These are phyloP conservation scores for Gallinago nigripennis DNA, from an alignment of 2,797 vertebrate genomes.

Conservation along the genomic window DNA sequence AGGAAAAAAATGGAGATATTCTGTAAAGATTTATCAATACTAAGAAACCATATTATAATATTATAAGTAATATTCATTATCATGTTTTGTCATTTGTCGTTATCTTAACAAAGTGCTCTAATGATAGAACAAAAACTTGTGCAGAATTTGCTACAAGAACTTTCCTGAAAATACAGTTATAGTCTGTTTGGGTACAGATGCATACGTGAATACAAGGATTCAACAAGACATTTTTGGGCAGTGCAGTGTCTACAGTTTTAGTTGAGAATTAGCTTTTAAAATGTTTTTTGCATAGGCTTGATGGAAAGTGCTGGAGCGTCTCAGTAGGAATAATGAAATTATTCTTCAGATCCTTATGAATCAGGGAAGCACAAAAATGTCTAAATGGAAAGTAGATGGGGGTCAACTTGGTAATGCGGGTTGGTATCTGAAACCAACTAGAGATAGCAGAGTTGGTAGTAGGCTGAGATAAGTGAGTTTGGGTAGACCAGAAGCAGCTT, in stretches of 20 bases:
- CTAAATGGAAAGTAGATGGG: not conserved
- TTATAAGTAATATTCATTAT: not conserved
- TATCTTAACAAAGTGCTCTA: not conserved
- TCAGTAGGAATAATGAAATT: not conserved
- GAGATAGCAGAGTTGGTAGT: not conserved
- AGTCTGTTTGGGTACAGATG: rapidly evolving
- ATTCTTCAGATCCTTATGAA: not conserved
- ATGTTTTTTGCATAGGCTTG: not conserved
- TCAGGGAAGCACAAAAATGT: not conserved
- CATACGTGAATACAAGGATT: not conserved
- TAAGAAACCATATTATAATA: not conserved
- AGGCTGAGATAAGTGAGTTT: not conserved
- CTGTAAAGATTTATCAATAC: not conserved
- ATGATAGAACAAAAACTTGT: not conserved
- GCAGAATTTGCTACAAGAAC: not conserved
- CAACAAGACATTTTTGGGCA: not conserved
- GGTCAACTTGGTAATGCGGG: not conserved
- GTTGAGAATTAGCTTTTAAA: not conserved
- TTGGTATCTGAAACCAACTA: not conserved
- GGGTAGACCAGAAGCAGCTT: not conserved
- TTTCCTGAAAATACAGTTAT: not conserved
- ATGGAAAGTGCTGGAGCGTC: not conserved
- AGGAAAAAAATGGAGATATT: not conserved
- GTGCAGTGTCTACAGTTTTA: not conserved
- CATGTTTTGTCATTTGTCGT: not conserved